Evolutionary conservation across 53 echinoderm and acorn worm genomes (phyloP), one percentile per base, ranked within the genome.

Genomic region (Astropecten irregularis): DNA sequence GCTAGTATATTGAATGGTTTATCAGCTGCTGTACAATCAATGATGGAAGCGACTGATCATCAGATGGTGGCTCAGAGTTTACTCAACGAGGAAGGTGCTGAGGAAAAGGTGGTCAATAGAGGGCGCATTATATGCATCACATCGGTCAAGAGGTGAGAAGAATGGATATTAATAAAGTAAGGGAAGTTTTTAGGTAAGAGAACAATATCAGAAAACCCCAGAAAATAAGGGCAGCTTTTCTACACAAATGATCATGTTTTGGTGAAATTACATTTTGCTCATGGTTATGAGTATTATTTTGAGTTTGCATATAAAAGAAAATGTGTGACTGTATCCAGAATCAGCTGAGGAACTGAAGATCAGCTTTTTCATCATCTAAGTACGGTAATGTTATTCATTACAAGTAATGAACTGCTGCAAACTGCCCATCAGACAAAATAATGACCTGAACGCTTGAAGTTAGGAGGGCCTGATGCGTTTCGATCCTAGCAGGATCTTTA

Each of bases 71-170:
- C 85, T 0, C 67, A 90, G 42, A 77, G 83, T 9, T 47, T 89
- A 6, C 62, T 90, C 21, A 89, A 77, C 32, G 90, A 89, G 40
- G 97, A 89, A n/a, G 90, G 65, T 3, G 58, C 53, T 10, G 50
- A 72, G 18, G 84, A 74, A 4, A 89, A 82, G 50, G 76, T 86
- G 7, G 30, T 62, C 48, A 97, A 97, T 47, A 91, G 86, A 48
- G 97, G 97, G 19, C 77, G 93, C 32, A 92, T 97, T 40, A 79
- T 97, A 32, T 97, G 97, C 58, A 82, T 97, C 25, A 97, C 97
- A n/a, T 91, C 94, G 23, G 82, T 97, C 31, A 85, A 88, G 68
- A 91, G 88, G 97, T 97, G 71, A 71, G 33, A n/a, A n/a, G 28
- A 7, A 8, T 33, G 9, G 9, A 69, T 39, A 44, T 9, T 44